Base-by-base conservation (phyloP, 2,113 vertebrate genomes). In the Equus quagga region DNA sequence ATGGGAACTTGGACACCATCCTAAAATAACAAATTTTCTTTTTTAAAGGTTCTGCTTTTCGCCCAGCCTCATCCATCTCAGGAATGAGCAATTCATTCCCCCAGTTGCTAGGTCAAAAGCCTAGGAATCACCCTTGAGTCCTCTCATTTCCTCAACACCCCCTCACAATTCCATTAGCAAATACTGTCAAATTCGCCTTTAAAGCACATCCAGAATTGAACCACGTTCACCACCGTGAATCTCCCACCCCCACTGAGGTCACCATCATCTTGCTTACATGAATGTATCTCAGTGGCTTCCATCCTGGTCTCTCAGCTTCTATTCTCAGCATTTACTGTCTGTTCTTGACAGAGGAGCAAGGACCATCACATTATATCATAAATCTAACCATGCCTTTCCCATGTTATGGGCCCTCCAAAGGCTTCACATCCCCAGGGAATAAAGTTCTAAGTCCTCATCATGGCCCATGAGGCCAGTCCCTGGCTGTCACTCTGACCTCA, bases 391-490 rank as follows among this genome's bases (percentile, higher is more conserved):
- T 21, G 1, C 26, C n/a, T 21, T 60, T 70, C 62, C 44, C 60
- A 31, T 0, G 1, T 31, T 4, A 56, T 19, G 31, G 23, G 56
- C 9, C 13, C 2, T 65, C 10, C 24, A 51, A 75, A 58, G 7
- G 12, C 44, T 64, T 78, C 18, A 10, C 6, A 11, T 36, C 1
- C 46, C 13, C 11, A 0, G 3, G 26, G 44, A 83, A 81, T 6
- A 60, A 69, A n/a, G 19, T 49, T 33, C n/a, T 31, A 33, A 82
- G 18, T 41, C 69, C 1, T 58, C 11, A 0, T 12, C 11, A 58
- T 0, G 1, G 11, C 49, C 60, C 17, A 24, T 7, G 8, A 0
- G 15, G 18, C 26, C 31, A 0, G 33, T 17, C 2, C 49, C 60
- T 12, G 41, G 67, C 65, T 65, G 8, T 75, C 24, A 12, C 46